A percentile compares a stretch with the other conserved stretches of the same genome.
phyloP scores from a whole-genome alignment of 2,113 vertebrate species.

The Malaclemys terrapin region DNA sequence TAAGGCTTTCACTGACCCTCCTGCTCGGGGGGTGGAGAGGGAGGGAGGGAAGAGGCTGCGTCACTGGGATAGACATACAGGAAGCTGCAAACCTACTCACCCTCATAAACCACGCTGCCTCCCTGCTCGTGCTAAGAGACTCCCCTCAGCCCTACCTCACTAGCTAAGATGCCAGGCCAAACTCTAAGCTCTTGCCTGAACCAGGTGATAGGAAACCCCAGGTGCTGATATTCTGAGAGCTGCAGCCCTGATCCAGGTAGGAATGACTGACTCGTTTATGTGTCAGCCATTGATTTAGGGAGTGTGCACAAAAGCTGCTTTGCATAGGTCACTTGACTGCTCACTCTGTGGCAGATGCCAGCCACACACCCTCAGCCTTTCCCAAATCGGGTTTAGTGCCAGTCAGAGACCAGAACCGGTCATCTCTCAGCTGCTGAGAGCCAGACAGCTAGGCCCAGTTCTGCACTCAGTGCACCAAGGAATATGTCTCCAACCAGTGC shows the following conservation, averaged over 20 bases:
- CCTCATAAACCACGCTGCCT: neutral
- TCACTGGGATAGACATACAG: neutral
- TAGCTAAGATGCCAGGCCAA: no score
- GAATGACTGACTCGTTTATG: neutral
- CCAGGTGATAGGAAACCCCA: neutral
- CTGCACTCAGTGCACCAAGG: neutral
- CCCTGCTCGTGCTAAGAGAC: neutral
- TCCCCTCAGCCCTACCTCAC: neutral
- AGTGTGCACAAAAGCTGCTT: neutral
- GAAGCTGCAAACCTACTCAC: neutral
- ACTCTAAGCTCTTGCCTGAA: neutral
- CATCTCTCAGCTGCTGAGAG: rapidly evolving
- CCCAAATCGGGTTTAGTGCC: neutral
- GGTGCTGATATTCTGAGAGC: neutral
- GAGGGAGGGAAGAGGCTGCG: neutral
- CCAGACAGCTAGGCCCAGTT: neutral
- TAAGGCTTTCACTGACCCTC: neutral
- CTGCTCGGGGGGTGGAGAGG: no score
- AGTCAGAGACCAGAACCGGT: rapidly evolving
- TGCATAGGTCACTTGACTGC: neutral
- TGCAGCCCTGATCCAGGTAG: rapidly evolving
- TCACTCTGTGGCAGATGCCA: neutral
- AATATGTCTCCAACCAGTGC: neutral
- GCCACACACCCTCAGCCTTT: neutral
- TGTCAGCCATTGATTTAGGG: neutral